Evolutionary conservation across 2,797 vertebrate genomes (phyloP), one percentile per base, ranked within the genome.

Genomic region (Pangasius djambal): DNA sequence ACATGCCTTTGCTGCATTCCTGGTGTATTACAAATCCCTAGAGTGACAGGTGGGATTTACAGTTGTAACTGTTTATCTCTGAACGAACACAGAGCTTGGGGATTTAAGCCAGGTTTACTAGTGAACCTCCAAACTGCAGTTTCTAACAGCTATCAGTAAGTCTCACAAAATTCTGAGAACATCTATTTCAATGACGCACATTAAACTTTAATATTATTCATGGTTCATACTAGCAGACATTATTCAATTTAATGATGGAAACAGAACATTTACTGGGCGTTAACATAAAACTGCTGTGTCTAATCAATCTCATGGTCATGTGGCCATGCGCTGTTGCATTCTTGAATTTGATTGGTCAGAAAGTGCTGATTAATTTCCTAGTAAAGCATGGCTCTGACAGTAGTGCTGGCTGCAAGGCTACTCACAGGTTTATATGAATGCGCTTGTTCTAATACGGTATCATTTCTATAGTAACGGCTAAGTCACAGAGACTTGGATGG

Each of bases 1-100:
- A 89, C 92, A 92, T 89, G 91, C 92, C 86, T 6, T 90, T 50
- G 57, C 92, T 92, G 92, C 95, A 97, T 96, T 96, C 96, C 94
- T 93, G 74, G 85, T 93, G 92, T 92, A 90, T 95, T 92, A 95
- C 93, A 93, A 93, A 94, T 89, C 82, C 90, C 63, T 61, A 86
- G 89, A 91, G 91, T 93, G 94, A 94, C 94, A 94, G 83, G 83
- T 37, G 91, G 95, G 94, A 96, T 96, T 94, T 87, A 83, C 69
- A 89, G 85, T 89, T 91, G 93, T 91, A 31, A 22, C 40, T 48
- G 57, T 75, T 59, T 70, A 70, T 55, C 83, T 44, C 40, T 15
- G 25, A 77, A 63, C 72, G 63, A 75, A 77, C 28, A 61, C 70
- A 86, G 34, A 44, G 63, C n/a, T 75, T 75, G 28, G 25, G 25